These are phyloP conservation scores for Brevimyrus niger DNA, from an alignment of 2,113 vertebrate genomes.

Conservation along the genomic window DNA sequence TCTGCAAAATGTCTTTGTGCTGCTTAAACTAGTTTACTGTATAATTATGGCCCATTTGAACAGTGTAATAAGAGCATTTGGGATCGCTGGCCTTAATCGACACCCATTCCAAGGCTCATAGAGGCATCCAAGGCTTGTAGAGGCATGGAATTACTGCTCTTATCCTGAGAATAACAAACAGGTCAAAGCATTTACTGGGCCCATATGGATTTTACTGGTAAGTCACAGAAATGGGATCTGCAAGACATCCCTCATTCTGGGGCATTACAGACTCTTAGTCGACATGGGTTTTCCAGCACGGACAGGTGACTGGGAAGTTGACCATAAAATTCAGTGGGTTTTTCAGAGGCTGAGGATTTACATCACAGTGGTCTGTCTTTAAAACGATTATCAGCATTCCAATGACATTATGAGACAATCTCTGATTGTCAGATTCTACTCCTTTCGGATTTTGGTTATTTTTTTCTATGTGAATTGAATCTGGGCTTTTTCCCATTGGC, in stretches of 20 bases:
- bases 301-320: neutral
- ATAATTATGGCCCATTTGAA: neutral
- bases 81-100: neutral
- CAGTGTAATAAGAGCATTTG: neutral
- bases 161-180: constrained; percentile 35
- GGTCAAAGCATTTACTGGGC: constrained; percentile 27
- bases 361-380: neutral
- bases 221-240: constrained; percentile 30
- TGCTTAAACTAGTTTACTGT: neutral
- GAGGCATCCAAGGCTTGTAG: neutral
- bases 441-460: neutral
- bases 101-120: neutral
- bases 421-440: neutral
- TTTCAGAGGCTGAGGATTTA: neutral
- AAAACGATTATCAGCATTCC: neutral
- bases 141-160: constrained; percentile 50
- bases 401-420: neutral
- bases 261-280: constrained; percentile 12
- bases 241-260: constrained; percentile 29
- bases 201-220: constrained; percentile 35
- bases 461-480: neutral
- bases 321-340: neutral
- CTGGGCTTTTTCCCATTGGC: neutral
- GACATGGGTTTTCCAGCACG: neutral
- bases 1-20: neutral